Evolutionary conservation across 2,888 invertebrate species (phyloP).

Genomic region (Argynnis bischoffii): DNA sequence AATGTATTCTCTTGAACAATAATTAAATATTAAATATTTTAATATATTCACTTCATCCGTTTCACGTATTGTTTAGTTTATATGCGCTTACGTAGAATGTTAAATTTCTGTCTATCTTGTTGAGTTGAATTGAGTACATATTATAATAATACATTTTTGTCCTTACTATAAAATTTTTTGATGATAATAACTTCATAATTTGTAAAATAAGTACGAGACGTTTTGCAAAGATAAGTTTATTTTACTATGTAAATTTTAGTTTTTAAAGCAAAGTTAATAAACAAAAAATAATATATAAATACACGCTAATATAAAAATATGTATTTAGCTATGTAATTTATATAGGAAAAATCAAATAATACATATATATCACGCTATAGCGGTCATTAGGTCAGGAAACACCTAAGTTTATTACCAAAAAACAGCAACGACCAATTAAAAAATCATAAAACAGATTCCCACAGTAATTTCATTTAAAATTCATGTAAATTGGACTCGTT

Average conservation of each 20-base stretch:
- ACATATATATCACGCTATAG: conserved; percentile 6
- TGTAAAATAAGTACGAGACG: too few species aligned
- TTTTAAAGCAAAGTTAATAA: too few species aligned
- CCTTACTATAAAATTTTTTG: too few species aligned
- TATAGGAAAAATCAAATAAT: conserved; percentile 6
- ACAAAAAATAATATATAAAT: too few species aligned
- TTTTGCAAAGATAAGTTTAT: too few species aligned
- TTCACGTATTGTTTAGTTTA: conserved; percentile 52
- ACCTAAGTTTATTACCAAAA: conserved; percentile 46
- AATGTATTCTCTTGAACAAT: conserved; percentile 59
- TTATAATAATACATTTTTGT: not conserved
- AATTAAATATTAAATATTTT: conserved; percentile 78
- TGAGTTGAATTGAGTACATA: not conserved
- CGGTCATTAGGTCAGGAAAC: conserved; percentile 23
- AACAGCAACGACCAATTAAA: conserved; percentile 66
- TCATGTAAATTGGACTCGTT: conserved; percentile 65
- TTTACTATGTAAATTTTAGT: too few species aligned
- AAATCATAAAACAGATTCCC: conserved; percentile 71
- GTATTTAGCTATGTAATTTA: not conserved
- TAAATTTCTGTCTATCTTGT: conserved; percentile 49
- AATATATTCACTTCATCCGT: conserved; percentile 68
- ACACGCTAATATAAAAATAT: not conserved
- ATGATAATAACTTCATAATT: too few species aligned
- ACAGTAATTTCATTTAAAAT: conserved; percentile 56
- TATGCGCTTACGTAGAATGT: conserved; percentile 44